phyloP scores from a whole-genome alignment of 1,140 invertebrate genomes.

The Drosophila ohnishii region DNA sequence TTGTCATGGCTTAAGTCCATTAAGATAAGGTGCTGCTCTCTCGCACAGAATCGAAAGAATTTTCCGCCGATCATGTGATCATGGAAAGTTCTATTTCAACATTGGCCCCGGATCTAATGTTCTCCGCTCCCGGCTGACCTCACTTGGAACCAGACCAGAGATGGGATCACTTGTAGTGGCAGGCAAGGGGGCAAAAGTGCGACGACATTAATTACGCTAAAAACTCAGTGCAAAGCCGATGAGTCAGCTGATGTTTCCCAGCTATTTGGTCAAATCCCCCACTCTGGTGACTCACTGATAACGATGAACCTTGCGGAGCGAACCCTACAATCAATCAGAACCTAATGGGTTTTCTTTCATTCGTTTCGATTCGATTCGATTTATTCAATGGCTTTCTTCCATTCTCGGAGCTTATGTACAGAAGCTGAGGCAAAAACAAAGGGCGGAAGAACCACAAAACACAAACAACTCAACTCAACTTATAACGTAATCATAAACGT shows the following conservation, averaged over 20 bases:
- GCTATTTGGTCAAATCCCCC: conserved; percentile 16
- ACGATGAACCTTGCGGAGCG: conserved; percentile 1
- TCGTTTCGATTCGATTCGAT: conserved; percentile 48
- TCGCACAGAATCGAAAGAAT: conserved; percentile 12
- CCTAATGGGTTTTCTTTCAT: conserved; percentile 7
- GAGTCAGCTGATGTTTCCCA: conserved; percentile 38
- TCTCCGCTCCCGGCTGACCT: conserved; percentile 23
- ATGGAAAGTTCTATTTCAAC: conserved; percentile 4
- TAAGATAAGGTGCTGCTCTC: conserved; percentile 27
- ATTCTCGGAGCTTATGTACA: conserved; percentile 61
- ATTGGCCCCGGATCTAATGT: conserved; percentile 12
- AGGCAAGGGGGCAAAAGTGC: conserved; percentile 11
- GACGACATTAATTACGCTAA: conserved; percentile 18
- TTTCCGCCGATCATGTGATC: conserved; percentile 22
- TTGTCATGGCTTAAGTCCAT: conserved; percentile 30
- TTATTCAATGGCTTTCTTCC: conserved; percentile 71
- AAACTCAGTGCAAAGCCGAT: conserved; percentile 13
- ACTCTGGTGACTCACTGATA: conserved; percentile 32
- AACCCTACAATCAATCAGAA: conserved; percentile 23
- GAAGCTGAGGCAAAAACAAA: conserved; percentile 32
- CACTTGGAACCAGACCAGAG: background rate
- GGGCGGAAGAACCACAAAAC: conserved; percentile 20
- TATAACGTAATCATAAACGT: conserved; percentile 37
- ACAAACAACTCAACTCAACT: conserved; percentile 37
- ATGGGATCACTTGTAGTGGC: conserved; percentile 17